Evolutionary conservation across 2,888 invertebrate species (phyloP).

Genomic region (Thecocarcelia acutangulata): DNA sequence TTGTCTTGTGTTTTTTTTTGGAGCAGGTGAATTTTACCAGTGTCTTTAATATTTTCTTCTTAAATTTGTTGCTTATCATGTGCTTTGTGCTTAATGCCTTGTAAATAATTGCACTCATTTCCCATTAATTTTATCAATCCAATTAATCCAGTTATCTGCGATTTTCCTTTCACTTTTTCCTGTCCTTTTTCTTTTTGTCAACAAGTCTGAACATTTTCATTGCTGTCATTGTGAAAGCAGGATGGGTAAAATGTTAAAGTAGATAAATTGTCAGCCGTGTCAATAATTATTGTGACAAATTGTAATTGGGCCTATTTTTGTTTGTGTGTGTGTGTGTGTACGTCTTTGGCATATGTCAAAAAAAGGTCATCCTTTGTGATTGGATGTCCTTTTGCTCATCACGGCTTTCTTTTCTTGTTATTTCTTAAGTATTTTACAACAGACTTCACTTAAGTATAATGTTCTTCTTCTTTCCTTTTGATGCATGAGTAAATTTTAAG

Average conservation of each 20-base stretch:
- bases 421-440: slow-evolving; percentile 61
- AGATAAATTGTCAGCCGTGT: slow-evolving; percentile 45
- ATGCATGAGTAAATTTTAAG: slow-evolving; percentile 51
- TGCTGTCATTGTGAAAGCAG: slow-evolving; percentile 30
- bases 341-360: slow-evolving; percentile 67
- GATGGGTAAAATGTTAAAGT: slow-evolving; percentile 3
- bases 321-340: neutral
- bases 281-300: slow-evolving; percentile 79
- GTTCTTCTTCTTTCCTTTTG: slow-evolving; percentile 10
- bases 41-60: neutral
- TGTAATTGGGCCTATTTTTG: slow-evolving; percentile 69
- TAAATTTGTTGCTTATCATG: slow-evolving; percentile 33
- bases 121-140: slow-evolving; percentile 80
- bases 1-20: neutral
- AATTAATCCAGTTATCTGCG: slow-evolving; percentile 74
- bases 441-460: slow-evolving; percentile 18
- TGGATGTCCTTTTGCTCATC: slow-evolving; percentile 17
- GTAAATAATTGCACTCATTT: slow-evolving; percentile 75
- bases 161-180: slow-evolving; percentile 25
- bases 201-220: slow-evolving; percentile 53
- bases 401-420: neutral
- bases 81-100: slow-evolving; percentile 71
- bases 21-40: slow-evolving; percentile 13
- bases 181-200: slow-evolving; percentile 43
- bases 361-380: slow-evolving; percentile 54